Percentiles rank a stretch among this genome's conserved stretches.
Conservation (phyloP, 2,888 invertebrate species). For the Xylophagus ater region DNA sequence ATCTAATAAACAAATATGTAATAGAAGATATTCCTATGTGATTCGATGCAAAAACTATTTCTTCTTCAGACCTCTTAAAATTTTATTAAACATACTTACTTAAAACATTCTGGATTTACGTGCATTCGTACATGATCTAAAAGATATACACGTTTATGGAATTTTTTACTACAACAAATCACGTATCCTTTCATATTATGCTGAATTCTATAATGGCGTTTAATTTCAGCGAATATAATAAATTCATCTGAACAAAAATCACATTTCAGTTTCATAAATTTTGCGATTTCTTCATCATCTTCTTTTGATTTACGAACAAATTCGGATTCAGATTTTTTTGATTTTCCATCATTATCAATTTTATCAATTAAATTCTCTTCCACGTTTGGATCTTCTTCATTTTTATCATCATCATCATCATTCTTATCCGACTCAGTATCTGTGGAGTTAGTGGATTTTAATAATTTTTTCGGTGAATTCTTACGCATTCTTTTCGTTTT, state of each 20-base stretch:
- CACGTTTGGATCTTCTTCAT: conserved; percentile 5
- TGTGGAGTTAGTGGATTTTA: background rate
- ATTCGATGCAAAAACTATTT: too few species aligned
- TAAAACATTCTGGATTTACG: conserved; percentile 12
- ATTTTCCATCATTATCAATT: background rate
- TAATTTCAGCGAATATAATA: conserved; percentile 6
- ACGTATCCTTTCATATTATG: conserved; percentile 14
- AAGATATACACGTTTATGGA: conserved; percentile 7
- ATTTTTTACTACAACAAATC: conserved; percentile 14
- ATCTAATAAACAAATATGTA: too few species aligned
- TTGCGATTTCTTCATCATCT: conserved; percentile 9
- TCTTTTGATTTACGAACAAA: conserved; percentile 8
- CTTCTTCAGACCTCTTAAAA: too few species aligned
- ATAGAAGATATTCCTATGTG: too few species aligned
- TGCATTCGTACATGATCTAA: conserved; percentile 15
- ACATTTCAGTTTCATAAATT: conserved; percentile 14
- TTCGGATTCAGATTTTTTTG: conserved; percentile 3
- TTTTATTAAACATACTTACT: conserved; percentile 3
- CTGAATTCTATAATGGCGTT: conserved; percentile 12
- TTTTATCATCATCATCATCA: conserved; percentile 1
- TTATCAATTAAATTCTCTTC: conserved; percentile 7
- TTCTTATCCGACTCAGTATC: too few species aligned
- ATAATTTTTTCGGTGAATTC: background rate
- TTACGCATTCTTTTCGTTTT: background rate
- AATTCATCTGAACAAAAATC: conserved; percentile 12